Evolutionary conservation across 2,888 invertebrate genomes (phyloP).

Genomic region (Allygus modestus): DNA sequence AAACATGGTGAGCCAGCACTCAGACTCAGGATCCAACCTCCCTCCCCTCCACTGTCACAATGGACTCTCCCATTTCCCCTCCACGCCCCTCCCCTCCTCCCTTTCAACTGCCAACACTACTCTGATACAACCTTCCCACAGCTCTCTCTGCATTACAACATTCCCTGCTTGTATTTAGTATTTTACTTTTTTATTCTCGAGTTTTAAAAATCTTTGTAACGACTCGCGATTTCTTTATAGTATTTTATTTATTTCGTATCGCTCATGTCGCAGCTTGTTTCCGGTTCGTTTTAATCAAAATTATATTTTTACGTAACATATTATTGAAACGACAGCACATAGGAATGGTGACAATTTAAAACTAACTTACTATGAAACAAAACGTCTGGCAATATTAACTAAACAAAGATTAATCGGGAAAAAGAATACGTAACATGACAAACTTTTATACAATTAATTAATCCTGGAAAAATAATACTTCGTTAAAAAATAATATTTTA

Average conservation of each 20-base stretch:
- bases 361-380: too few relatives aligned
- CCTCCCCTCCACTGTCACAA: constrained; percentile 47
- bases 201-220: neutral
- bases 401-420: too few relatives aligned
- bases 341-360: too few relatives aligned
- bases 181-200: neutral
- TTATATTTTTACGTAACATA: too few relatives aligned
- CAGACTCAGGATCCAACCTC: constrained; percentile 16
- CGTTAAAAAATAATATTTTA: too few relatives aligned
- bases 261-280: neutral
- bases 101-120: constrained; percentile 4
- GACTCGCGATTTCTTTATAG: neutral
- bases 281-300: too few relatives aligned
- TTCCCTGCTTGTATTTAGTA: neutral
- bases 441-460: too few relatives aligned
- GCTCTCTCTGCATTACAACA: constrained; percentile 12
- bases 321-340: too few relatives aligned
- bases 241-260: neutral
- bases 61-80: constrained; percentile 51
- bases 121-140: constrained; percentile 23
- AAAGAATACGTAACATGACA: too few relatives aligned
- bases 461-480: too few relatives aligned
- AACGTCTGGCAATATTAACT: too few relatives aligned
- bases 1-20: constrained; percentile 49
- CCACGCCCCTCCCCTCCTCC: constrained; percentile 3